Conservation (phyloP, 2,888 invertebrate species). For the Atethmia centrago region DNA sequence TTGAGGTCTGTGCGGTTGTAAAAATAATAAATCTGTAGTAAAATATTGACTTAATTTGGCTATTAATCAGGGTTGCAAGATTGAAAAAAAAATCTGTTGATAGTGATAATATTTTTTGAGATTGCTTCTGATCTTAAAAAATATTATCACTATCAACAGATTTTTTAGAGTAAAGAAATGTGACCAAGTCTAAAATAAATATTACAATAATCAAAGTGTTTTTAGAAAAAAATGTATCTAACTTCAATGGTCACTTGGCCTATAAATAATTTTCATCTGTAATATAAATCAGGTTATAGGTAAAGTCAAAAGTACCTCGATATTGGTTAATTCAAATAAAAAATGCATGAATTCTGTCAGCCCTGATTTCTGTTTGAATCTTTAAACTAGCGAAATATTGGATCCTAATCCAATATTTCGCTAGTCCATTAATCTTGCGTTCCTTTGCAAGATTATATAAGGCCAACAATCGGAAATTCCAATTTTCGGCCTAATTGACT, state of each 20-base stretch:
- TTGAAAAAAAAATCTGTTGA: too few species aligned
- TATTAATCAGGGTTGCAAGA: slow-evolving; percentile 15
- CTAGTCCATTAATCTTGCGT: not conserved
- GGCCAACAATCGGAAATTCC: slow-evolving; percentile 8
- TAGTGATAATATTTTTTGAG: too few species aligned
- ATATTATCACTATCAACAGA: not conserved
- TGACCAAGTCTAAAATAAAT: not conserved
- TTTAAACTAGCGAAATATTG: slow-evolving; percentile 1
- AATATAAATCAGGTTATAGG: not conserved
- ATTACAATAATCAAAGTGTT: not conserved
- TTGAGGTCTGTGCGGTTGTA: slow-evolving; percentile 71
- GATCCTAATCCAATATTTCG: too few species aligned
- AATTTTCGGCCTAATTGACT: slow-evolving; percentile 5
- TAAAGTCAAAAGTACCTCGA: not conserved
- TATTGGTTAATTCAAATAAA: not conserved
- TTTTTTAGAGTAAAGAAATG: not conserved
- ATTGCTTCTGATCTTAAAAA: too few species aligned
- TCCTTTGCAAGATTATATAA: not conserved
- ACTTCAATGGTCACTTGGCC: not conserved
- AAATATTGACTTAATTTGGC: slow-evolving; percentile 24
- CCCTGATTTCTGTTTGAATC: slow-evolving; percentile 26
- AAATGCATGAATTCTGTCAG: slow-evolving; percentile 7
- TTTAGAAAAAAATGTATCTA: not conserved
- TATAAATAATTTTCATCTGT: not conserved
- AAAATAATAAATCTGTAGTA: slow-evolving; percentile 56